phyloP scores from a whole-genome alignment of 2,113 vertebrate genomes.

The Phycodurus eques region DNA sequence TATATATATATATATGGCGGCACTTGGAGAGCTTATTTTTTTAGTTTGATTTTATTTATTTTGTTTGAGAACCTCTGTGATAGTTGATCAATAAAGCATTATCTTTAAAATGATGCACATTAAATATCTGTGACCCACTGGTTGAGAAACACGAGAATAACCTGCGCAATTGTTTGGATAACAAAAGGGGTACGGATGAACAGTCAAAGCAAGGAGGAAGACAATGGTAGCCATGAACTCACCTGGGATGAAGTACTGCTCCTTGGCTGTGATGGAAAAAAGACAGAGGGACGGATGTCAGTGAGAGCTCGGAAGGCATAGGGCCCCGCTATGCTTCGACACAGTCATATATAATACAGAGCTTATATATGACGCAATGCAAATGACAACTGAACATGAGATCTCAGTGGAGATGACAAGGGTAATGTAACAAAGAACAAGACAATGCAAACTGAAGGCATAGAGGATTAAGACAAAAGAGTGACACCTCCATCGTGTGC shows the following conservation, averaged over 20 bases:
- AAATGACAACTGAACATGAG: conserved; percentile 36
- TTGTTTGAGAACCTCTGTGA: too few species aligned
- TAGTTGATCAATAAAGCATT: too few species aligned
- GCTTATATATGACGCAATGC: conserved; percentile 63
- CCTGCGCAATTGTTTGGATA: too few species aligned
- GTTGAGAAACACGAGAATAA: too few species aligned
- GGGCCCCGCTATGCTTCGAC: conserved; percentile 54
- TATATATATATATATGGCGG: too few species aligned
- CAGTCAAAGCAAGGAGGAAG: conserved; percentile 30
- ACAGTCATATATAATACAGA: conserved; percentile 64
- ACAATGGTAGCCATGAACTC: conserved; percentile 64
- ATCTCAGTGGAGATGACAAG: conserved; percentile 12
- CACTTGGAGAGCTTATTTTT: too few species aligned
- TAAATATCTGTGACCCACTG: too few species aligned
- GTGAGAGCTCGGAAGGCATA: conserved; percentile 58
- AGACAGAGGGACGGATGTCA: conserved; percentile 73
- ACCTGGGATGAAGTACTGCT: conserved; percentile 83
- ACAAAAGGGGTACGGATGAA: conserved; percentile 6
- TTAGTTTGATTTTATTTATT: too few species aligned
- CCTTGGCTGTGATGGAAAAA: conserved; percentile 80
- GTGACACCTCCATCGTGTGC: background rate
- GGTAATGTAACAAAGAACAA: conserved; percentile 4
- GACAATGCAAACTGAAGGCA: background rate
- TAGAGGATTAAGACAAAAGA: background rate
- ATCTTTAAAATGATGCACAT: conserved; percentile 4